A percentile compares a stretch with the other conserved stretches of the same genome.
phyloP scores from a whole-genome alignment of 2,113 vertebrate genomes.

The Cygnus buccinator region DNA sequence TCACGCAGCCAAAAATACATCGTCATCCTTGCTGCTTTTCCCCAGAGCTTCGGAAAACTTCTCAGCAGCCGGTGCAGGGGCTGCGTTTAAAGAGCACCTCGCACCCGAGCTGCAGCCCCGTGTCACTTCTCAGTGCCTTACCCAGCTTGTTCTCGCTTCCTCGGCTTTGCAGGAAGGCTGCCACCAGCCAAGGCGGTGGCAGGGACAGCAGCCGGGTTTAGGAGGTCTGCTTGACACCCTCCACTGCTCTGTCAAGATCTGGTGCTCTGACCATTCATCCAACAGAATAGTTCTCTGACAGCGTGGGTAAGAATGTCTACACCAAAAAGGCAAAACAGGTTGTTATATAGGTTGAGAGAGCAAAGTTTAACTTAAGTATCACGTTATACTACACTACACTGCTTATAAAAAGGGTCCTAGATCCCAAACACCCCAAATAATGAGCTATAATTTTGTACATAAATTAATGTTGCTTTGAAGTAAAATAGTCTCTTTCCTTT shows the following conservation, averaged over 20 bases:
- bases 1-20: conserved; percentile 49
- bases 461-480: conserved; percentile 69
- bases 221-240: neutral
- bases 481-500: conserved; percentile 66
- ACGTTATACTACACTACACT: conserved; percentile 42
- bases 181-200: neutral
- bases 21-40: neutral
- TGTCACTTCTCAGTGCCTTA: neutral
- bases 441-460: conserved; percentile 58
- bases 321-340: conserved; percentile 33
- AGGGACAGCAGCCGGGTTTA: neutral
- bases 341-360: conserved; percentile 24
- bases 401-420: conserved; percentile 56
- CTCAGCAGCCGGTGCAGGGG: neutral
- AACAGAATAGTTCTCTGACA: conserved; percentile 3
- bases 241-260: neutral
- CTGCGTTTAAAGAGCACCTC: neutral
- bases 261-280: neutral
- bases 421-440: conserved; percentile 45
- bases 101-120: neutral
- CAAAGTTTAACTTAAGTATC: conserved; percentile 43
- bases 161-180: neutral
- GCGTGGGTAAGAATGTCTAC: conserved; percentile 1
- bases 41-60: neutral
- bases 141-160: neutral